phyloP scores from a whole-genome alignment of 2,888 invertebrate genomes.

The Hirtodrosophila alboralis region DNA sequence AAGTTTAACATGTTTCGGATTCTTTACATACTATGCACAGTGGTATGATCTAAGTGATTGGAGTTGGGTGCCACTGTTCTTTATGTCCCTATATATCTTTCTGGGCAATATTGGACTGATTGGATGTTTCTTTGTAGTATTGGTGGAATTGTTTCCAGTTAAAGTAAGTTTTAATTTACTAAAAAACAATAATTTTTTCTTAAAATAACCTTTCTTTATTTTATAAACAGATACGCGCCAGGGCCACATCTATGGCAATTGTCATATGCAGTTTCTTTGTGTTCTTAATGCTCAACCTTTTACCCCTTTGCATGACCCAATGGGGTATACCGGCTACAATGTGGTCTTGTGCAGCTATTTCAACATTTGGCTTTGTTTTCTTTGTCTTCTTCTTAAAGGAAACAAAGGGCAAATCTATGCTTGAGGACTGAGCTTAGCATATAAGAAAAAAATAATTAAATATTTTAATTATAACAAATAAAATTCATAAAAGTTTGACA shows the following conservation, averaged over 20 bases:
- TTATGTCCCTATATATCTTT: conserved; percentile 80
- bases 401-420: conserved; percentile 76
- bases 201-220: background rate
- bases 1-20: conserved; percentile 70
- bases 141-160: conserved; percentile 81
- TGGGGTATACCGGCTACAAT: conserved; percentile 68
- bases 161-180: conserved; percentile 69
- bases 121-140: conserved; percentile 77
- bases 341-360: conserved; percentile 65
- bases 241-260: conserved; percentile 70
- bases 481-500: no score
- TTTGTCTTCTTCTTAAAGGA: conserved; percentile 70
- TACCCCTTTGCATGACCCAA: conserved; percentile 69
- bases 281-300: conserved; percentile 74
- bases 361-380: conserved; percentile 63
- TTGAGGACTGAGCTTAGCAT: conserved; percentile 44
- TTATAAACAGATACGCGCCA: conserved; percentile 75
- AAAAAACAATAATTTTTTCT: no score
- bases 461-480: no score
- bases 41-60: conserved; percentile 53
- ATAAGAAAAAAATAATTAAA: background rate
- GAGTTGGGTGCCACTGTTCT: conserved; percentile 77
- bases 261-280: conserved; percentile 65
- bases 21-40: conserved; percentile 64
- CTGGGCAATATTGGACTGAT: conserved; percentile 79